Conservation (phyloP, 2,888 invertebrate genomes). For the Ischnura elegans region DNA sequence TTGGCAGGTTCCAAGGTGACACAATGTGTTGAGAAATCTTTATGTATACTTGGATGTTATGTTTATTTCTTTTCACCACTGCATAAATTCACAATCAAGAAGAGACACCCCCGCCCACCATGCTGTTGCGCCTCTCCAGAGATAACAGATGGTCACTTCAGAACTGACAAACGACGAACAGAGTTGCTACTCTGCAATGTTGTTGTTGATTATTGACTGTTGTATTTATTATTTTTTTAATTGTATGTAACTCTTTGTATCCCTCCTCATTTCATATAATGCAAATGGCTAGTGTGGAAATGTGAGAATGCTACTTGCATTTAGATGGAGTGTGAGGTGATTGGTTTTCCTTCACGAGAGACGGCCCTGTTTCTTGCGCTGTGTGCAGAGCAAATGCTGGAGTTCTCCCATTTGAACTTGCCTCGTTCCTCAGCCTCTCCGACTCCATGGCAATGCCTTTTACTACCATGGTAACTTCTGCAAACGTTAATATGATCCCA, state of each 20-base stretch:
- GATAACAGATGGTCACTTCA: slow-evolving; percentile 3
- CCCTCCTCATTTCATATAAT: slow-evolving; percentile 48
- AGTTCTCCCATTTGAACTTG: neutral
- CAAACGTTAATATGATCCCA: slow-evolving; percentile 9
- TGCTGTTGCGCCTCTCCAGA: slow-evolving; percentile 8
- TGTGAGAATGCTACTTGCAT: slow-evolving; percentile 44
- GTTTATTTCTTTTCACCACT: slow-evolving; percentile 46
- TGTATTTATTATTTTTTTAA: slow-evolving; percentile 66
- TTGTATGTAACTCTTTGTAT: slow-evolving; percentile 51
- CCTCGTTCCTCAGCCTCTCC: slow-evolving; percentile 14
- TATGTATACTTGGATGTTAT: slow-evolving; percentile 49
- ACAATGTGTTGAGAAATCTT: slow-evolving; percentile 52
- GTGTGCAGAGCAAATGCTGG: slow-evolving; percentile 1
- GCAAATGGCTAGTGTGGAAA: slow-evolving; percentile 36
- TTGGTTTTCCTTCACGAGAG: slow-evolving; percentile 12
- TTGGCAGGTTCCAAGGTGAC: slow-evolving; percentile 62
- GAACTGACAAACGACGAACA: slow-evolving; percentile 18
- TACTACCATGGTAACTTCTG: slow-evolving; percentile 44
- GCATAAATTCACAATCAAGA: slow-evolving; percentile 53
- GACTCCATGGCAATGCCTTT: slow-evolving; percentile 20
- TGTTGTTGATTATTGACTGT: slow-evolving; percentile 40
- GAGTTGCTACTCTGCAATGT: slow-evolving; percentile 9
- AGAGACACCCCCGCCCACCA: neutral
- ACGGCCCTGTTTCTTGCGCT: neutral
- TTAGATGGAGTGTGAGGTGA: slow-evolving; percentile 14